These are phyloP conservation scores for Philaenus spumarius DNA, from an alignment of 1,140 invertebrate species.

Conservation along the genomic window DNA sequence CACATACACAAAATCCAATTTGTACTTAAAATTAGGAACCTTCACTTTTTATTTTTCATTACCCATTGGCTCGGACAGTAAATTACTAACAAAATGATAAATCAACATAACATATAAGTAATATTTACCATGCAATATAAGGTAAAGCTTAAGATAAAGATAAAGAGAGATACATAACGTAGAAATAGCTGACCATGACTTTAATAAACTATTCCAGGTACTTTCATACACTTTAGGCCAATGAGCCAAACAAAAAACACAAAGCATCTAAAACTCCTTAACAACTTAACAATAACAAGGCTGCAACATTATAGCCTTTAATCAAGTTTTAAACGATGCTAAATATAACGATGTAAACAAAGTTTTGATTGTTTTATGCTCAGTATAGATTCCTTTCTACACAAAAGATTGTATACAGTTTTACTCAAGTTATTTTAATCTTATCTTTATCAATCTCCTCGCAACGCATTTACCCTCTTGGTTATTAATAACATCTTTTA, in stretches of 20 bases:
- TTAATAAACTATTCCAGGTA: background rate
- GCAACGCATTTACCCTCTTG: no score
- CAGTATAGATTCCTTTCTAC: background rate
- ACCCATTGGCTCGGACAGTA: slow-evolving; percentile 29
- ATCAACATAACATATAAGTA: slow-evolving; percentile 16
- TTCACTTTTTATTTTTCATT: slow-evolving; percentile 28
- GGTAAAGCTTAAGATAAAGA: no score
- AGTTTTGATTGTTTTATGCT: background rate
- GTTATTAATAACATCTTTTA: no score
- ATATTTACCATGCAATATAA: slow-evolving; percentile 5
- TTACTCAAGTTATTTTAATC: no score
- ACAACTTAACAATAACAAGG: no score
- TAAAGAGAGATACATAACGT: no score
- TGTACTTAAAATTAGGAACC: slow-evolving; percentile 30
- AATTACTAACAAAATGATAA: slow-evolving; percentile 24
- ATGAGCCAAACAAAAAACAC: no score
- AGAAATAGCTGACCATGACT: background rate
- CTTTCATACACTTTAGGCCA: background rate
- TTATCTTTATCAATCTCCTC: no score
- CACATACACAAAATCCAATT: slow-evolving; percentile 29
- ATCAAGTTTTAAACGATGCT: background rate
- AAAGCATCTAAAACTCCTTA: no score
- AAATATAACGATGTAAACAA: background rate
- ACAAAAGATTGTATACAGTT: background rate
- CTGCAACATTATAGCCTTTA: background rate